Base-by-base conservation (phyloP, 2,797 vertebrate genomes). In the Crenichthys baileyi region DNA sequence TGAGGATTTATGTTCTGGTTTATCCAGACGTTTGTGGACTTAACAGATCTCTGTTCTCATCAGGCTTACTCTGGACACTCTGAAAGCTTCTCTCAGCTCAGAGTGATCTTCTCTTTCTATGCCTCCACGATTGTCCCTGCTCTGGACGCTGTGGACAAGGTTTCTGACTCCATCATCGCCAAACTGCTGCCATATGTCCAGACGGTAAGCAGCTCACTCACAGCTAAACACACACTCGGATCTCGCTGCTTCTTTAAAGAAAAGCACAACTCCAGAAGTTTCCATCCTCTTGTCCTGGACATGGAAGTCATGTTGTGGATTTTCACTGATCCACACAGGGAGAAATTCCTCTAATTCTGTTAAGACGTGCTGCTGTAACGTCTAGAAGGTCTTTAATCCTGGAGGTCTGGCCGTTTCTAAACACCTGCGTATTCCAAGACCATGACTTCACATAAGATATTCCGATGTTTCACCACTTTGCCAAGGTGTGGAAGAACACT, bases 21-120 rank as follows among this genome's bases (percentile, higher is more conserved):
- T 20, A 18, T 22, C 44, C 44, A 46, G 7, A 46, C 44, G 44
- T 11, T 7, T 46, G 11, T 11, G 22, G 20, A n/a, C 3, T 4
- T 4, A 48, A 46, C 44, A 16, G 67, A 0, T 26, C 67, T 7
- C 56, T 73, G n/a, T 48, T 39, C 8, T 76, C 73, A 82, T 3
- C 84, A 99, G 98, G 97, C 95, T 0, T 98, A 97, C 79, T 94
- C 96, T 0, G 95, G 90, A 1, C 84, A 13, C 26, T 89, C 95
- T 0, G 90, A 94, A 11, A 95, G 75, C 15, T 87, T 94, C 7
- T 91, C 96, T 60, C 97, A 97, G n/a, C 85, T 99, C 89, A 93
- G 97, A 72, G 97, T 99, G 31, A 92, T 98, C 78, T 96, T 99
- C 91, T 97, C 97, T 8, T 99, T 99, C 91, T 99, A 98, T 71